Evolutionary conservation across 2,113 vertebrate genomes (phyloP), one percentile per base, ranked within the genome.

Genomic region (Nycticorax nycticorax): DNA sequence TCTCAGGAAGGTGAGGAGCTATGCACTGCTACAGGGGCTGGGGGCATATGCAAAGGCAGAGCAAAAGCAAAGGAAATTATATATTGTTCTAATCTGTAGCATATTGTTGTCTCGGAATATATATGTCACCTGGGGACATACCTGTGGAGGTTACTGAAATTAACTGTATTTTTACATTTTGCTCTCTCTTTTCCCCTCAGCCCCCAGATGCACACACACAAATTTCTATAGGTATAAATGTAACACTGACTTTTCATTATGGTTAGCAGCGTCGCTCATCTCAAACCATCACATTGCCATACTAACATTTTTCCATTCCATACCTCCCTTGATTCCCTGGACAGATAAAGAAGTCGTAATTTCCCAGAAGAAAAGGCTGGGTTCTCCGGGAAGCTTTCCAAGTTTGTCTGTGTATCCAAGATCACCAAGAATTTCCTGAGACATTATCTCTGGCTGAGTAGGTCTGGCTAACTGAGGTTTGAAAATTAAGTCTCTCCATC

Each of bases 1-100:
- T 72, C 43, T 23, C 14, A 6, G 47, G 66, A 93, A 88, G 83
- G 62, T 79, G 89, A 94, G 57, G 26, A 83, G 12, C 39, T 63
- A 64, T 0, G 0, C 47, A 52, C 66, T 67, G 37, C 7, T 64
- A 33, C 1, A 0, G 79, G 27, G 30, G 33, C 48, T 52, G 50
- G n/a, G 50, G 16, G 9, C 8, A 3, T 20, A 39, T 12, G 32
- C 47, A 86, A 86, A 92, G 30, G 68, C 67, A 92, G 64, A 77
- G 28, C 17, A 68, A 83, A 83, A 43, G 23, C 41, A 78, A n/a
- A 66, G n/a, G 41, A 72, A 86, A 81, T 53, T 52, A 37, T 21
- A 7, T 32, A 39, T 77, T 10, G 0, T 68, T 88, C 69, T 82
- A 37, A 79, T 78, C 62, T 67, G 52, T 33, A 82, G 28, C 32